phyloP scores from a whole-genome alignment of 2,797 vertebrate genomes.

The Distichodus sexfasciatus region DNA sequence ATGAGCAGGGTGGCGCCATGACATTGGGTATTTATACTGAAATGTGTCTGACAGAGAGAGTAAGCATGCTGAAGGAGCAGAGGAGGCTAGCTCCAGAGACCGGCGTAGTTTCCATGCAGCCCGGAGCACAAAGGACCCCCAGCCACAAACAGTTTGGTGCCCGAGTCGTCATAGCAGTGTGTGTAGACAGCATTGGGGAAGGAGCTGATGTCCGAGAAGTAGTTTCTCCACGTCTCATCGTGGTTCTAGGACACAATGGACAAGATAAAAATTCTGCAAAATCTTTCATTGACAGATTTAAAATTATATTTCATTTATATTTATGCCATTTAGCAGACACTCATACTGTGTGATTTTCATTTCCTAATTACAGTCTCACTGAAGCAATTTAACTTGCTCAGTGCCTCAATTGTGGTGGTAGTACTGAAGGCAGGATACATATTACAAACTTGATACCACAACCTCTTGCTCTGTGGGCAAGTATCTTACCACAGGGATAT shows the following conservation, averaged over 20 bases:
- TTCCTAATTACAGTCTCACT: too few relatives aligned
- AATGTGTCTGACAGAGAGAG: not conserved
- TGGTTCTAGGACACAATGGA: conserved; percentile 79
- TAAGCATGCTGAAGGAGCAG: not conserved
- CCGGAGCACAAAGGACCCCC: conserved; percentile 96
- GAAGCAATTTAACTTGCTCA: too few relatives aligned
- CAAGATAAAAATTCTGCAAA: not conserved
- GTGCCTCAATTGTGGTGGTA: too few relatives aligned
- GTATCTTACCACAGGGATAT: too few relatives aligned
- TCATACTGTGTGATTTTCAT: too few relatives aligned
- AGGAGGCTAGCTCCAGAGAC: conserved; percentile 90
- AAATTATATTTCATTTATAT: too few relatives aligned
- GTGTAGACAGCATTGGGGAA: conserved; percentile 99
- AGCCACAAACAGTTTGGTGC: conserved; percentile 97
- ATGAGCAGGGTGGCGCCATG: not conserved
- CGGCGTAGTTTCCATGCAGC: conserved; percentile 97
- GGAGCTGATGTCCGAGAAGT: conserved; percentile 95
- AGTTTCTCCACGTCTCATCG: conserved; percentile 98
- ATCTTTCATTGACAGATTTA: not conserved
- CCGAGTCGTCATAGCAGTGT: conserved; percentile 97
- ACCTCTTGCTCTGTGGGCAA: too few relatives aligned
- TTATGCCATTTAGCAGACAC: too few relatives aligned
- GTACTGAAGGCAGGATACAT: too few relatives aligned
- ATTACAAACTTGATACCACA: too few relatives aligned
- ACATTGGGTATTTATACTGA: not conserved